Base-by-base conservation (phyloP, 2,888 invertebrate species). In the Dioctria rufipes region DNA sequence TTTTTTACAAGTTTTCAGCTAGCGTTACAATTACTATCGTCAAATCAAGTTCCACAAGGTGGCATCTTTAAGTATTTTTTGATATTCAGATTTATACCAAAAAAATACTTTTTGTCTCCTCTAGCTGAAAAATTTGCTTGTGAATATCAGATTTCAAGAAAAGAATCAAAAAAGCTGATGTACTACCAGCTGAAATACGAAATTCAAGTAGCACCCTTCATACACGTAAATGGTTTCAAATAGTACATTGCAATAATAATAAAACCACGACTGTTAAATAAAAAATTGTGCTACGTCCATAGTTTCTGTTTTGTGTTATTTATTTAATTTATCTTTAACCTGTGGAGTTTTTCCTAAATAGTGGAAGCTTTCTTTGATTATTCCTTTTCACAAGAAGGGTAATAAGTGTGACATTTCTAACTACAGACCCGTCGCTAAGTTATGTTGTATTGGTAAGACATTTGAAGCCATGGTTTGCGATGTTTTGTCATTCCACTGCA, bases 31-130 rank as follows among this genome's bases (percentile, higher is more conserved):
- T 81, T 83, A 63, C 9, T 79, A 49, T 77, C 80, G 49, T 83
- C 40, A 84, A 84, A 82, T 58, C 83, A 66, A 75, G 78, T 51
- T 83, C 81, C 63, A 37, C 25, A 63, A 63, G 39, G 5, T 63
- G 25, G 63, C 63, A 9, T 25, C 39, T 63, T 39, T 11, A 78
- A 82, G 84, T 84, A 81, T 58, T 82, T 66, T 85, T 82, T 82
- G 83, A 49, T 71, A 49, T 46, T 49, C 71, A 71, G 71, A 51
- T 49, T 13, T 71, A 63, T 63, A 63, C 25, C 25, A 75, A 82
- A 80, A 82, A 83, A 83, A 11, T n/a, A 83, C 37, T 84, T 83
- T 78, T 13, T 84, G 66, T 83, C 82, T 80, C 81, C 63, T 79
- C 80, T 83, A 49, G 37, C 51, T 49, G 49, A 71, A 71, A 49